phyloP scores from a whole-genome alignment of 1,140 invertebrate species.

The Drosophila elegans region DNA sequence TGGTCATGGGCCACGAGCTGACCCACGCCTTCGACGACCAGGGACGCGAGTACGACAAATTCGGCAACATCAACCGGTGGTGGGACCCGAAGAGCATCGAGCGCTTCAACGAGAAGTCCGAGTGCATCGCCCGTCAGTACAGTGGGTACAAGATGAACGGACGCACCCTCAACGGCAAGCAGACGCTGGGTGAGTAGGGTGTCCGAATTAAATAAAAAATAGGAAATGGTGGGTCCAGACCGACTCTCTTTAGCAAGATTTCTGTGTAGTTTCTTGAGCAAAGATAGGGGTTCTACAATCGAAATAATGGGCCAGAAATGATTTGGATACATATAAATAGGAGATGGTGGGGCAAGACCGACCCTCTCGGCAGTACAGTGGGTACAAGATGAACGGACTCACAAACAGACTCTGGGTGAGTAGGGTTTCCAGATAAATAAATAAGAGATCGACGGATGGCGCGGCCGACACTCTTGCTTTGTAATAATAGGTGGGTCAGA shows the following conservation, averaged over 20 bases:
- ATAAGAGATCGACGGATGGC: too few species aligned
- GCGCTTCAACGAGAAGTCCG: slow-evolving; percentile 94
- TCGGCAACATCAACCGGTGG: slow-evolving; percentile 98
- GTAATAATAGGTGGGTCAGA: too few species aligned
- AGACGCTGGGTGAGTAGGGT: slow-evolving; percentile 87
- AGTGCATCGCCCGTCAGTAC: slow-evolving; percentile 97
- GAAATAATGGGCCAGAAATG: too few species aligned
- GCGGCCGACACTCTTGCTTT: too few species aligned
- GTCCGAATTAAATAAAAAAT: too few species aligned
- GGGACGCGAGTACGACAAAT: slow-evolving; percentile 95
- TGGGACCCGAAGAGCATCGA: slow-evolving; percentile 98
- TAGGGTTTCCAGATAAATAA: not conserved
- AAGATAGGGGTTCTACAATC: too few species aligned
- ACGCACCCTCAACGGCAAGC: slow-evolving; percentile 90
- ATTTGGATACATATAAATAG: too few species aligned
- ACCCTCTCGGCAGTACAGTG: slow-evolving; percentile 91
- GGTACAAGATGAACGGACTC: slow-evolving; percentile 89
- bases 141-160: slow-evolving; percentile 89
- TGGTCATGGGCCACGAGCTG: slow-evolving; percentile 97
- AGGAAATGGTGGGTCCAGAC: too few species aligned
- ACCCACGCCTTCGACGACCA: slow-evolving; percentile 99
- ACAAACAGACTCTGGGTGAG: slow-evolving; percentile 90
- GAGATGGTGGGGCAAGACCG: too few species aligned
- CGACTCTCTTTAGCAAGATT: too few species aligned
- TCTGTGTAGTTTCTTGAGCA: too few species aligned